Evolutionary conservation across 2,797 vertebrate species (phyloP), one percentile per base, ranked within the genome.

Genomic region (Bucorvus abyssinicus): DNA sequence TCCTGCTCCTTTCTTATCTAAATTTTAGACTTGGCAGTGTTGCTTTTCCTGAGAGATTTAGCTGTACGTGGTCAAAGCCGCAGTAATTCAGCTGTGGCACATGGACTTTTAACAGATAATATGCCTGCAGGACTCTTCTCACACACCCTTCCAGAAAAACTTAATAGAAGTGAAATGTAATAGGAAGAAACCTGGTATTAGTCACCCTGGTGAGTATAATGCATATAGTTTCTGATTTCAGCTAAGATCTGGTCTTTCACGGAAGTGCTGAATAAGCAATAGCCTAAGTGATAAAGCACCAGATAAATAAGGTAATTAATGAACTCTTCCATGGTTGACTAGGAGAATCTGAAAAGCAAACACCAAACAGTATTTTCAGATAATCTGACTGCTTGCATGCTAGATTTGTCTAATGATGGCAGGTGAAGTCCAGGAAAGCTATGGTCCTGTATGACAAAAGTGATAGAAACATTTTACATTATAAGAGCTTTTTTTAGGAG

Each of bases 1-100:
- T 95, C 91, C 91, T 49, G 44, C 53, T 64, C 60, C 36, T 40
- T 89, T 83, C 75, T 90, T 89, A 91, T 55, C 76, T 92, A 70
- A 69, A 73, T 86, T 85, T 91, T 85, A 52, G 47, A n/a, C 23
- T 45, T 61, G 6, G 34, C 26, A 69, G 27, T 20, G 9, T 23
- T 49, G 52, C 3, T 77, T 44, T 70, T 65, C 59, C 71, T 49
- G 6, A 56, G 32, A 89, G 53, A 82, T 81, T 83, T 86, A 84
- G 50, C 59, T 78, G 26, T 52, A 42, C 1, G 1, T 44, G 34
- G 44, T 24, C 45, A 89, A 50, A 87, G 47, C 12, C 40, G 61
- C 0, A 0, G 27, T 44, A 85, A 80, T 64, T 83, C 68, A 83
- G 22, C 9, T 55, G 44, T 20, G 44, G 57, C 15, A 67, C 40